phyloP scores from a whole-genome alignment of 2,797 vertebrate species.

The Intellagama lesueurii region DNA sequence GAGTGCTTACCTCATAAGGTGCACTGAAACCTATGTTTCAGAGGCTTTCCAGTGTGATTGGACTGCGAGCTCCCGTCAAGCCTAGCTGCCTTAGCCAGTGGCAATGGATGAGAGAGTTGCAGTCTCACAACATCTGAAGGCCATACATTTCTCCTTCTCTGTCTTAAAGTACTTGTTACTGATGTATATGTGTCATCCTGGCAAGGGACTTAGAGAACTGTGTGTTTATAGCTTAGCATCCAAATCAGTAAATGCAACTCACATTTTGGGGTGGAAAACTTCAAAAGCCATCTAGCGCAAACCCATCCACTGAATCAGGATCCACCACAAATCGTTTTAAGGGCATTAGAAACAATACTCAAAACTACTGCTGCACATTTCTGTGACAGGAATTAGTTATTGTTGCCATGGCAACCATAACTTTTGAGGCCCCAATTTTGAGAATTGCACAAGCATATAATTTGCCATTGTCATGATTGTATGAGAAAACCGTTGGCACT shows the following conservation, averaged over 20 bases:
- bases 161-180: not conserved
- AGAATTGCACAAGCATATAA: constrained; percentile 22
- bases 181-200: too few relatives aligned
- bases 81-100: not conserved
- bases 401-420: constrained; percentile 38
- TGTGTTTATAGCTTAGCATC: not conserved
- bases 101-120: not conserved
- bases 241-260: not conserved
- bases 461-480: constrained; percentile 30
- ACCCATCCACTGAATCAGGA: constrained; percentile 1
- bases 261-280: constrained; percentile 10
- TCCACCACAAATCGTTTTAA: constrained; percentile 36
- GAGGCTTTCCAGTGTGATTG: too few relatives aligned
- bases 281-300: constrained; percentile 12
- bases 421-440: constrained; percentile 42
- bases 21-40: too few relatives aligned
- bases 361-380: constrained; percentile 16
- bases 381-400: constrained; percentile 29
- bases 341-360: constrained; percentile 30
- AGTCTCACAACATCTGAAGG: not conserved
- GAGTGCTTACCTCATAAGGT: too few relatives aligned
- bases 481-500: constrained; percentile 14
- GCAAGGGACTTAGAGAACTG: not conserved
- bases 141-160: not conserved
- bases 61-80: not conserved